A percentile compares a stretch with the other conserved stretches of the same genome.
Evolutionary conservation across 2,888 invertebrate species (phyloP).

Genomic region (Yponomeuta plumbellus): DNA sequence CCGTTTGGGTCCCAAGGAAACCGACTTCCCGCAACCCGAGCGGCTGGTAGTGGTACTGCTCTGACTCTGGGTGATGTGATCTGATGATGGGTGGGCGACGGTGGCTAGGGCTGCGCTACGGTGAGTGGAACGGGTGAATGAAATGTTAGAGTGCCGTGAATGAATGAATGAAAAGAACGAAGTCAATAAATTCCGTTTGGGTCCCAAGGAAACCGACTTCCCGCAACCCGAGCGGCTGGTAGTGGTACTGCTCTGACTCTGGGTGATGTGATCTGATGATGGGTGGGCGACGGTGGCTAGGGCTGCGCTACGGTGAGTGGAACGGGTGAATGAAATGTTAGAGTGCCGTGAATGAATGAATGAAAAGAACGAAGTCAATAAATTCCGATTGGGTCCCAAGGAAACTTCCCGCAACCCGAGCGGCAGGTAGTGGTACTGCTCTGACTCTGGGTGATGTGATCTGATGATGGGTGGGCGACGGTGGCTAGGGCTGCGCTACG

Average conservation of each 20-base stretch:
- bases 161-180: too few species aligned
- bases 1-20: too few species aligned
- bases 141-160: too few species aligned
- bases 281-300: slow-evolving; percentile 91
- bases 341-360: too few species aligned
- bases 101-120: slow-evolving; percentile 91
- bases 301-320: slow-evolving; percentile 85
- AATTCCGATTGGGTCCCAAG: too few species aligned
- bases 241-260: slow-evolving; percentile 72
- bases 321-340: too few species aligned
- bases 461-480: slow-evolving; percentile 91
- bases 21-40: too few species aligned
- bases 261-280: slow-evolving; percentile 85
- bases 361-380: too few species aligned
- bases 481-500: slow-evolving; percentile 91
- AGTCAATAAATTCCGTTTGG: too few species aligned
- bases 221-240: slow-evolving; percentile 63
- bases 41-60: slow-evolving; percentile 75
- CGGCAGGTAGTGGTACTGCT: slow-evolving; percentile 75
- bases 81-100: slow-evolving; percentile 91
- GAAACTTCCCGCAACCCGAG: too few species aligned
- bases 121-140: slow-evolving; percentile 64
- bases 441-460: slow-evolving; percentile 76
- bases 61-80: slow-evolving; percentile 76
- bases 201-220: too few species aligned